Percentiles rank a stretch among this genome's conserved stretches.
These are phyloP conservation scores for Sthenelais limicola DNA, from an alignment of 2,888 invertebrate genomes.

Conservation along the genomic window DNA sequence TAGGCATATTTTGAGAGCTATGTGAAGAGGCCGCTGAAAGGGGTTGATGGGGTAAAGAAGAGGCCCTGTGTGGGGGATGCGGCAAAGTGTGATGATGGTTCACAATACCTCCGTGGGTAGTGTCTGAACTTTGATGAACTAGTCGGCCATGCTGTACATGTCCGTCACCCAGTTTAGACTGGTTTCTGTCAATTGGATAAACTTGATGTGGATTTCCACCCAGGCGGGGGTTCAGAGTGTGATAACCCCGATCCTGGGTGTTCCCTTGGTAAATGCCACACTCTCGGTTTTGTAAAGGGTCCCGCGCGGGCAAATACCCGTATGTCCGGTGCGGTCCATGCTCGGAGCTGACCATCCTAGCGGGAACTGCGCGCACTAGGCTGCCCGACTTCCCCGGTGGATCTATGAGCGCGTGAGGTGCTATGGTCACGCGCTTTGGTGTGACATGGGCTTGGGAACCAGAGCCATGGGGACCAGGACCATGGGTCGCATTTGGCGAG, in stretches of 20 bases:
- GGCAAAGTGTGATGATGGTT: constrained; percentile 5
- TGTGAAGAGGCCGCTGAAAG: constrained; percentile 14
- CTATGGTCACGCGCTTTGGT: constrained; percentile 34
- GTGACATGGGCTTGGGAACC: background rate
- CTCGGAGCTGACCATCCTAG: constrained; percentile 1
- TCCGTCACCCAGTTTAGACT: background rate
- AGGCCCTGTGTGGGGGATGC: constrained; percentile 30
- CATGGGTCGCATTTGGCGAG: too few species aligned
- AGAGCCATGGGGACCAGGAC: constrained; percentile 18
- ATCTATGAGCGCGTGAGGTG: constrained; percentile 30
- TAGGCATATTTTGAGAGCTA: background rate
- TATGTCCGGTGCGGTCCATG: constrained; percentile 34
- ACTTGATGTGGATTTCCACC: constrained; percentile 7
- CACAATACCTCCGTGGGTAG: constrained; percentile 5
- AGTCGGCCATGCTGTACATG: constrained; percentile 4
- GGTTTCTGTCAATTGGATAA: background rate
- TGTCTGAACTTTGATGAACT: constrained; percentile 24
- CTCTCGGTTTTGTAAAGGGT: constrained; percentile 25
- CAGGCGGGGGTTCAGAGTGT: constrained; percentile 24
- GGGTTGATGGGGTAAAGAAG: constrained; percentile 34
- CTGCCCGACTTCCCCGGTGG: constrained; percentile 30
- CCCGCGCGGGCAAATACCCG: constrained; percentile 32
- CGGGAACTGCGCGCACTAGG: constrained; percentile 30
- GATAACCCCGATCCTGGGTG: constrained; percentile 22
- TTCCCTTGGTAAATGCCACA: constrained; percentile 1